Conservation (phyloP, 92 coral and sea anemone genomes). For the Pocillopora meandrina region DNA sequence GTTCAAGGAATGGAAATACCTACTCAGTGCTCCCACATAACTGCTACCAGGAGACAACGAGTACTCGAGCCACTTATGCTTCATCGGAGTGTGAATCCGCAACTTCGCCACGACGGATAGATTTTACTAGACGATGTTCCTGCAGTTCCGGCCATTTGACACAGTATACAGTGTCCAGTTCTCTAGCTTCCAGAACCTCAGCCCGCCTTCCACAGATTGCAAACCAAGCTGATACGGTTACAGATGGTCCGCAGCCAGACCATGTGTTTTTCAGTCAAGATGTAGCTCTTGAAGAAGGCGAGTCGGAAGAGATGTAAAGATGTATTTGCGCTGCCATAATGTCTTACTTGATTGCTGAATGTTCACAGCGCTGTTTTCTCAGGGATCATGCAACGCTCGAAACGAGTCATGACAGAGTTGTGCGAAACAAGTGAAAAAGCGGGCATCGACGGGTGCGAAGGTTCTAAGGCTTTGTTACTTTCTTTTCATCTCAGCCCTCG, state of each 20-base stretch:
- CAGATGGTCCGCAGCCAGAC: constrained; percentile 9
- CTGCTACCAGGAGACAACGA: not conserved
- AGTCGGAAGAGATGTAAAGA: not conserved
- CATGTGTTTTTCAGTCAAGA: not conserved
- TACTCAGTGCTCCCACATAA: not conserved
- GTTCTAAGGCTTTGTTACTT: too few relatives aligned
- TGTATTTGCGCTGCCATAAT: too few relatives aligned
- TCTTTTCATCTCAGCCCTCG: too few relatives aligned
- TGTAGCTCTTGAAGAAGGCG: not conserved
- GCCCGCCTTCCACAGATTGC: not conserved
- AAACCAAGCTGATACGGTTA: not conserved
- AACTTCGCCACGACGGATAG: not conserved
- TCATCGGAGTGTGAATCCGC: constrained; percentile 4
- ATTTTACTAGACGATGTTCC: not conserved
- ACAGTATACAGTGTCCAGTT: constrained; percentile 19
- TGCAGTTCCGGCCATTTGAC: constrained; percentile 15
- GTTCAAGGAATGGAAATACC: not conserved
- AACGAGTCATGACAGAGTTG: too few relatives aligned
- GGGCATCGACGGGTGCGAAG: too few relatives aligned
- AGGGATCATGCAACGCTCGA: too few relatives aligned
- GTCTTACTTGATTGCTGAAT: too few relatives aligned
- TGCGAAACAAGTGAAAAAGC: too few relatives aligned
- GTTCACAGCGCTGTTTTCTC: too few relatives aligned
- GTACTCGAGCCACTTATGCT: constrained; percentile 6
- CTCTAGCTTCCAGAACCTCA: not conserved